Percentiles rank a stretch among this genome's conserved stretches.
Conservation (phyloP, 2,113 vertebrate genomes). For the Pampusana beccarii region DNA sequence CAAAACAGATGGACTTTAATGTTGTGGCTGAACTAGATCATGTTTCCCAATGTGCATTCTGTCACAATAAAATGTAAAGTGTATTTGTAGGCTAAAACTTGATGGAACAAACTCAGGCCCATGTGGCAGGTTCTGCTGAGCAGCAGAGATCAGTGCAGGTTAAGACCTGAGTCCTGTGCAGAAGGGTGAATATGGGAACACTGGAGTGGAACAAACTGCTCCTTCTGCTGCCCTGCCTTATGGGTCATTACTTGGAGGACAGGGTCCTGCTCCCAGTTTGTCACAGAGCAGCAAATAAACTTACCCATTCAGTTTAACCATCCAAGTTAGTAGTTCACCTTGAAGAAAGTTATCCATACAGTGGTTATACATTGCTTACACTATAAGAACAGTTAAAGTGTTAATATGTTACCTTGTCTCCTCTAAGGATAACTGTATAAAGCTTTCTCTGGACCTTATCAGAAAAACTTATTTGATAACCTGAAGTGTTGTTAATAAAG, state of each 20-base stretch:
- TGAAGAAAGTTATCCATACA: neutral
- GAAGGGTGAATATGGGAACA: neutral
- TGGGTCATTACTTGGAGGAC: neutral
- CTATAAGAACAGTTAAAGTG: neutral
- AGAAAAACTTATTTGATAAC: neutral
- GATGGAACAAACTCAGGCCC: neutral
- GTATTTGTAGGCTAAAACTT: neutral
- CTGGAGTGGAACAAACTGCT: neutral
- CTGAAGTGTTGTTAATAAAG: neutral
- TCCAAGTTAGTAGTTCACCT: neutral
- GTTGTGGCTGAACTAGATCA: neutral
- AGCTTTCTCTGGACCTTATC: neutral
- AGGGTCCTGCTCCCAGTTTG: neutral
- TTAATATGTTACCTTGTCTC: neutral
- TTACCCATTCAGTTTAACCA: neutral
- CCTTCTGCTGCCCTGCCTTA: neutral
- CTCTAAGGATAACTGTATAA: neutral
- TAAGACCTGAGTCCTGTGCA: neutral
- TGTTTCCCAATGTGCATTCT: neutral
- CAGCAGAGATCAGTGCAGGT: neutral
- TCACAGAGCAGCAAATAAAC: neutral
- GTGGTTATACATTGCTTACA: neutral
- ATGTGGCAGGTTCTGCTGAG: neutral
- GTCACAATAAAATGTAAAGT: neutral
- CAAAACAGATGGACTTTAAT: neutral